Conservation (phyloP, 1,140 invertebrate genomes). For the Vanessa tameamea region DNA sequence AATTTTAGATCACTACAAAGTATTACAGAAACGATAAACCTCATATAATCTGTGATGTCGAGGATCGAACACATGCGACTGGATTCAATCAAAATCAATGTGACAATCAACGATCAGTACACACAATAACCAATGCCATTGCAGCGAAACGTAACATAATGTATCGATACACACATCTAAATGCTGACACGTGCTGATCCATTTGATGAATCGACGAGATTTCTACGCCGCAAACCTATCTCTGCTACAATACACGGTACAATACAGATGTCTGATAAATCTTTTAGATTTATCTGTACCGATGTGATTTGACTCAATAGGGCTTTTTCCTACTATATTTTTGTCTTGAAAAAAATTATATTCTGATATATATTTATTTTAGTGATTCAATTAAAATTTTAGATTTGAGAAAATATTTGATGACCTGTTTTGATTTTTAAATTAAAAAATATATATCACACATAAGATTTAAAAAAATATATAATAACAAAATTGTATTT, state of each 20-base stretch:
- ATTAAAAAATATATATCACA: too few species aligned
- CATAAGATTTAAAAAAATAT: too few species aligned
- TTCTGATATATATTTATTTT: neutral
- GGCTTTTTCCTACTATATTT: constrained; percentile 4
- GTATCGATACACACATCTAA: constrained; percentile 32
- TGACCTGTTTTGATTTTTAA: too few species aligned
- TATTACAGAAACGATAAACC: too few species aligned
- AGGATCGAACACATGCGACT: constrained; percentile 5
- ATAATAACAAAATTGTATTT: too few species aligned
- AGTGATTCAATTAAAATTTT: neutral
- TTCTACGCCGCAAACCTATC: constrained; percentile 35
- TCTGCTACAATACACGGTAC: constrained; percentile 33
- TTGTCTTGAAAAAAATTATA: neutral
- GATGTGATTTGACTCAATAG: constrained; percentile 32
- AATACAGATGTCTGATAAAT: constrained; percentile 38
- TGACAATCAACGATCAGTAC: constrained; percentile 29
- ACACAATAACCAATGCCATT: constrained; percentile 22
- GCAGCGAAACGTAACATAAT: constrained; percentile 26
- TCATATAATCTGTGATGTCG: neutral
- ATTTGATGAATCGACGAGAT: constrained; percentile 43
- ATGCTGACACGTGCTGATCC: constrained; percentile 33
- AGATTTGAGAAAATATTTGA: too few species aligned
- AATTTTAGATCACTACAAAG: too few species aligned
- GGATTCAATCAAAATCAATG: constrained; percentile 26
- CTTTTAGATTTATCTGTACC: constrained; percentile 41